Evolutionary conservation across 2,797 vertebrate genomes (phyloP), one percentile per base, ranked within the genome.

Genomic region (Passerculus sandwichensis): DNA sequence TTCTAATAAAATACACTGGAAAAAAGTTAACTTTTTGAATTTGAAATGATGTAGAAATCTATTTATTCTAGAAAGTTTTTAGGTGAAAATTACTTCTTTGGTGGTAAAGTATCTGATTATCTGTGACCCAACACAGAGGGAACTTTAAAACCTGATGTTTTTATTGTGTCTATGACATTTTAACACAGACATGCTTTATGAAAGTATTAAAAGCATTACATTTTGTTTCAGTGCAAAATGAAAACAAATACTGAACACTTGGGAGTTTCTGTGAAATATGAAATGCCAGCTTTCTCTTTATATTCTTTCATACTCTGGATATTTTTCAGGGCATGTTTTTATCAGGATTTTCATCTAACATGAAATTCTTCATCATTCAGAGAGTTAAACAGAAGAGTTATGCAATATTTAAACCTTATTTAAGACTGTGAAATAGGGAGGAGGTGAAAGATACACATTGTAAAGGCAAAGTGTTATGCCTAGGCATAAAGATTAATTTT

Each of bases 361-460:
- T 83, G 19, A 78, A 89, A 69, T 78, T 81, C 62, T 78, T 91
- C 54, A 62, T 87, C 7, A 3, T 60, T 86, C 54, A 78, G 76
- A 69, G 66, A 62, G 69, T 62, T 91, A 89, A 89, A 64, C 65
- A 61, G 72, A 73, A 75, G 56, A 92, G 54, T 92, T 91, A 92
- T 89, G 76, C 51, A 84, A 90, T 81, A 75, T 91, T 94, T 94
- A 94, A 94, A 62, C 18, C 54, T 91, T 91, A 83, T 93, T 94
- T 95, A 85, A 69, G 91, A 47, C 81, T 91, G 89, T 94, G 87
- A 91, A 91, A 85, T 51, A 84, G 14, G 44, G 93, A 91, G 85
- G 88, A 93, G 87, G 89, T 62, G 79, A 89, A 89, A 93, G 75
- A 94, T 85, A 80, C 62, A 71, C 40, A 72, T 89, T 85, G 59